phyloP scores from a whole-genome alignment of 2,797 vertebrate genomes.

The Miichthys miiuy region DNA sequence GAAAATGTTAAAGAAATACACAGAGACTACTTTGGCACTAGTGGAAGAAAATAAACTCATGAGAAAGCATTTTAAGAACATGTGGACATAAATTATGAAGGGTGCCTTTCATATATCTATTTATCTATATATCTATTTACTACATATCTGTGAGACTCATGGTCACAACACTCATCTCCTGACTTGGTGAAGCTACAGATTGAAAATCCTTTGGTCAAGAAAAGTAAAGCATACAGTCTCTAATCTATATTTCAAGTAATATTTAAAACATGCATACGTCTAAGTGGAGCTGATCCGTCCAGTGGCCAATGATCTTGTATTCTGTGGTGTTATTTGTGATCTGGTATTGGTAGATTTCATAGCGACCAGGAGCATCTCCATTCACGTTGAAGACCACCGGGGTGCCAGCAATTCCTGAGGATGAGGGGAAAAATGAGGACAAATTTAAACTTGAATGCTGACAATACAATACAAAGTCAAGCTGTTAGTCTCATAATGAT shows the following conservation, averaged over 20 bases:
- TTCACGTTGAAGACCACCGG: conserved; percentile 96
- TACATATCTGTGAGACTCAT: background rate
- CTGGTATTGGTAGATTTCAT: conserved; percentile 98
- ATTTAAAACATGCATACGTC: conserved; percentile 82
- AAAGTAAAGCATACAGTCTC: background rate
- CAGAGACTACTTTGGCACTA: background rate
- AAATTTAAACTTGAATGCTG: background rate
- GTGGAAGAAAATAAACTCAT: conserved; percentile 12
- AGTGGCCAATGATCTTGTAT: conserved; percentile 94
- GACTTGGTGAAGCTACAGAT: background rate
- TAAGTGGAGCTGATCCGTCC: conserved; percentile 93
- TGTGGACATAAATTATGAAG: background rate
- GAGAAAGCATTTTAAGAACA: conserved; percentile 11
- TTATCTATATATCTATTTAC: background rate
- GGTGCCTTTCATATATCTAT: background rate
- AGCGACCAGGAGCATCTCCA: conserved; percentile 93
- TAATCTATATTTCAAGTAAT: background rate
- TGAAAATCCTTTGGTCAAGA: background rate
- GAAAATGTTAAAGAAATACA: conserved; percentile 3
- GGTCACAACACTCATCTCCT: background rate
- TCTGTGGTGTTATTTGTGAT: conserved; percentile 88
- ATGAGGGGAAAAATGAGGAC: conserved; percentile 7
- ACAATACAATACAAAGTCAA: conserved; percentile 4
- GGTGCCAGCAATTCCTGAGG: conserved; percentile 92
- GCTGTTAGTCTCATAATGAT: conserved; percentile 23